phyloP scores from a whole-genome alignment of 23 tunicate species.

The Halocynthia aurantium region DNA sequence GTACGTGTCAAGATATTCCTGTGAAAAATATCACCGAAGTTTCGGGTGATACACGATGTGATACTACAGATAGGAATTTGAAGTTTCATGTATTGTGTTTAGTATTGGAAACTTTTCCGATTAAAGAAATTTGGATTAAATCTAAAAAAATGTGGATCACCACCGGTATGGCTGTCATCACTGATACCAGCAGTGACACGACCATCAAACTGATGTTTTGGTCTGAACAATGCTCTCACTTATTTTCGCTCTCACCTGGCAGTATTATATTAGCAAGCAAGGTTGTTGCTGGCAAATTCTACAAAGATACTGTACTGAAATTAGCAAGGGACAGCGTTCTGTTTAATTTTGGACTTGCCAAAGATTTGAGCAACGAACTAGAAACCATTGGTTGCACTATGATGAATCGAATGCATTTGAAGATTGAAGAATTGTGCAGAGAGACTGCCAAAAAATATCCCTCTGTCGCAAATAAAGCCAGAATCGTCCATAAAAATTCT shows the following conservation, averaged over 20 bases:
- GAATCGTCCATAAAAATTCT: neutral
- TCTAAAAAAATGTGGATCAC: neutral
- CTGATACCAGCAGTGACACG: neutral
- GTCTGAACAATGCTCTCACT: neutral
- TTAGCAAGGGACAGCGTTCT: neutral
- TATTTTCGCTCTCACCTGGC: neutral
- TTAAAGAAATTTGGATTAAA: neutral
- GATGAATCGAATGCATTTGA: no score
- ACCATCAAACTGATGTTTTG: neutral
- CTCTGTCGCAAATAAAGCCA: neutral
- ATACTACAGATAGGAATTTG: no score
- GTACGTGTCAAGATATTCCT: no score
- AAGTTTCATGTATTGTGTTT: no score
- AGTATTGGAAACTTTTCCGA: neutral
- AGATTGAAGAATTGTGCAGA: no score
- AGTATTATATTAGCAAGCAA: neutral
- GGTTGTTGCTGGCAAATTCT: neutral
- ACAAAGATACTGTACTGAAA: neutral
- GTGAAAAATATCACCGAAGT: no score
- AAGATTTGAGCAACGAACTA: neutral
- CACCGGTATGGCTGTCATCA: neutral
- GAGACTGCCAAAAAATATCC: neutral
- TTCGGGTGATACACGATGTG: no score
- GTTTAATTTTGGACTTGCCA: neutral
- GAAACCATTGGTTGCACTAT: neutral